Conservation (phyloP, 2,797 vertebrate genomes). For the Sibirionetta formosa region DNA sequence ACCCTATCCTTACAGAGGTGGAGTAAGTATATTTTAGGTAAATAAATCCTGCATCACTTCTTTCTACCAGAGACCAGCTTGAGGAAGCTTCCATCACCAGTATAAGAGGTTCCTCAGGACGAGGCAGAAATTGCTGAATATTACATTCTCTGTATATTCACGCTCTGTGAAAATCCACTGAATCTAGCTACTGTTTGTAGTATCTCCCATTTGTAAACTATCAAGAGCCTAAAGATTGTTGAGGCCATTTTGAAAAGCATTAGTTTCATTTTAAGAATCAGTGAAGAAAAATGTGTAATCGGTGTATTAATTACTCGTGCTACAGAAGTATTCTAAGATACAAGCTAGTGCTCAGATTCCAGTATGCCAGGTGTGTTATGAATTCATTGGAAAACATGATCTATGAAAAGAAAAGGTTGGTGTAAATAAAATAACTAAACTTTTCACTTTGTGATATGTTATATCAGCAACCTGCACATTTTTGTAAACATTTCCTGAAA, state of each 20-base stretch:
- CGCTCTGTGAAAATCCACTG: not conserved
- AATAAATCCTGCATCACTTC: not conserved
- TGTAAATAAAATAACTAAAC: not conserved
- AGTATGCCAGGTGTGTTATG: not conserved
- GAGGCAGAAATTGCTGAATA: not conserved
- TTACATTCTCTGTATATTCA: not conserved
- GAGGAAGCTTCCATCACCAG: not conserved
- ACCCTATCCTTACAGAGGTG: not conserved
- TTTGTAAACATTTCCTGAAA: constrained; percentile 11
- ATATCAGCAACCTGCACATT: constrained; percentile 5
- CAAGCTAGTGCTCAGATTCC: not conserved
- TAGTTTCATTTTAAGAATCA: not conserved
- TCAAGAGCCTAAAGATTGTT: not conserved
- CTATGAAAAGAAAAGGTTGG: not conserved
- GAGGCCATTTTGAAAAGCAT: not conserved
- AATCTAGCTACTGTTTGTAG: not conserved
- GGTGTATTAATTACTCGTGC: not conserved
- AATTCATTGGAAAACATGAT: fast-evolving
- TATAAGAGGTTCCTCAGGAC: not conserved
- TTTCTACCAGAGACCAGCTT: not conserved
- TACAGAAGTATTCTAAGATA: not conserved
- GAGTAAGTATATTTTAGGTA: not conserved
- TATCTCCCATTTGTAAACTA: not conserved
- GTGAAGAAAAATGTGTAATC: not conserved
- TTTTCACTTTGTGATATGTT: not conserved